These are phyloP conservation scores for Platycercus adscitus DNA, from an alignment of 2,113 vertebrate genomes.

Conservation along the genomic window DNA sequence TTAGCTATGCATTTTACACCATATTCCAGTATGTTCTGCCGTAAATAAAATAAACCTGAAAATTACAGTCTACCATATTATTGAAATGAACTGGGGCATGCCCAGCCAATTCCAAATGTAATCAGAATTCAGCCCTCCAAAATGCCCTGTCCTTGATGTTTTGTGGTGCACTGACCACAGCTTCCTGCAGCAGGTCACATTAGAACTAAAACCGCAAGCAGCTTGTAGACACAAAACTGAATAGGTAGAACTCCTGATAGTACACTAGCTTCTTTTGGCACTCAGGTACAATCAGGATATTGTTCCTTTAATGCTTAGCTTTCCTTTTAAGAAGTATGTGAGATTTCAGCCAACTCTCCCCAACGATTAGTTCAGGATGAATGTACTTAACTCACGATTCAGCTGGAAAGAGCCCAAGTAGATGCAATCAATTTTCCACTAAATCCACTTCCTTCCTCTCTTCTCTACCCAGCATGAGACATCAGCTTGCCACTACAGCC, in stretches of 20 bases:
- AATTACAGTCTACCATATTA: not conserved
- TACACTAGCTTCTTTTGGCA: constrained; percentile 17
- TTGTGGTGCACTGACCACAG: not conserved
- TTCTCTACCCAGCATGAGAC: constrained; percentile 46
- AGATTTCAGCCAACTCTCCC: constrained; percentile 60
- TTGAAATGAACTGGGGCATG: not conserved
- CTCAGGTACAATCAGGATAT: constrained; percentile 64
- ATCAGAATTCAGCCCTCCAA: not conserved
- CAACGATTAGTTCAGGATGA: constrained; percentile 69
- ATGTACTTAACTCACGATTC: constrained; percentile 70
- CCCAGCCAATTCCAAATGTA: not conserved
- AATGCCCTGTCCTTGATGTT: not conserved
- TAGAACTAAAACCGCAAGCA: not conserved
- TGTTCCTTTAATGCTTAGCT: constrained; percentile 62
- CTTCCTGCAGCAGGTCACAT: not conserved
- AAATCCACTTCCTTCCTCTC: constrained; percentile 68
- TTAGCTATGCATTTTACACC: not conserved
- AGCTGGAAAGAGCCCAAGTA: constrained; percentile 65
- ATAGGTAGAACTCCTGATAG: constrained; percentile 27
- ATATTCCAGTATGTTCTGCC: not conserved
- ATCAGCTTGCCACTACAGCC: constrained; percentile 20
- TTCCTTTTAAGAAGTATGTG: constrained; percentile 64
- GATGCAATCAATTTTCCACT: constrained; percentile 71
- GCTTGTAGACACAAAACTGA: not conserved
- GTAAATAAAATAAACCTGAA: not conserved